These are phyloP conservation scores for Athene noctua DNA, from an alignment of 2,113 vertebrate genomes.

Conservation along the genomic window DNA sequence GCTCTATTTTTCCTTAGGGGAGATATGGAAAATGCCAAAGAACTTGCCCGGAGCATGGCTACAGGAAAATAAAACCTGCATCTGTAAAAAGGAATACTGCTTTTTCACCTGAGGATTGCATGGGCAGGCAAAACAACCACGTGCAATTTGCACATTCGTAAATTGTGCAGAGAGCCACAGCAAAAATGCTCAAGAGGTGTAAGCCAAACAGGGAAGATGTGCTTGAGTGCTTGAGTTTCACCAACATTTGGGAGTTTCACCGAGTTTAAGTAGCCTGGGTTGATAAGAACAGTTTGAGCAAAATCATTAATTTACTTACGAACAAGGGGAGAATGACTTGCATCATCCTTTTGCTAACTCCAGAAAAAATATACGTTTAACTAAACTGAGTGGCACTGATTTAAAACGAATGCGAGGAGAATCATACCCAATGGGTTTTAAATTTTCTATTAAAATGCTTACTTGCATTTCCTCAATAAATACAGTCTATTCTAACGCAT, in stretches of 20 bases:
- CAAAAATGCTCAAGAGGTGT: rapidly evolving
- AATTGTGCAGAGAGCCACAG: background rate
- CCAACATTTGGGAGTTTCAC: background rate
- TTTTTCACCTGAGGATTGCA: slow-evolving; percentile 18
- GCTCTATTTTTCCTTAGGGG: background rate
- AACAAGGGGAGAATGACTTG: background rate
- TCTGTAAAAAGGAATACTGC: background rate
- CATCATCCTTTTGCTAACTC: background rate
- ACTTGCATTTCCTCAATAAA: slow-evolving; percentile 51
- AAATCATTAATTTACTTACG: background rate
- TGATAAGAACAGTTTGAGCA: background rate
- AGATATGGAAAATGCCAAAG: slow-evolving; percentile 41
- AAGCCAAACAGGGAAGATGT: background rate
- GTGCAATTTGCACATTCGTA: background rate
- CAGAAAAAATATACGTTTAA: background rate
- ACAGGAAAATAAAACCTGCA: slow-evolving; percentile 30
- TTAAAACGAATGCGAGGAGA: slow-evolving; percentile 18
- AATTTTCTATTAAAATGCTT: slow-evolving; percentile 59
- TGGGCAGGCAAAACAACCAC: background rate
- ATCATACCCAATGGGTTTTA: slow-evolving; percentile 12
- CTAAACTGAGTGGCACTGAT: background rate
- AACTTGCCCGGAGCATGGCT: slow-evolving; percentile 17
- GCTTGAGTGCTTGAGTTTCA: background rate
- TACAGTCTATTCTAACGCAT: background rate
- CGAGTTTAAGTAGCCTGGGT: background rate